These are phyloP conservation scores for Bradypodion ventrale DNA, from an alignment of 2,797 vertebrate genomes.

Conservation along the genomic window DNA sequence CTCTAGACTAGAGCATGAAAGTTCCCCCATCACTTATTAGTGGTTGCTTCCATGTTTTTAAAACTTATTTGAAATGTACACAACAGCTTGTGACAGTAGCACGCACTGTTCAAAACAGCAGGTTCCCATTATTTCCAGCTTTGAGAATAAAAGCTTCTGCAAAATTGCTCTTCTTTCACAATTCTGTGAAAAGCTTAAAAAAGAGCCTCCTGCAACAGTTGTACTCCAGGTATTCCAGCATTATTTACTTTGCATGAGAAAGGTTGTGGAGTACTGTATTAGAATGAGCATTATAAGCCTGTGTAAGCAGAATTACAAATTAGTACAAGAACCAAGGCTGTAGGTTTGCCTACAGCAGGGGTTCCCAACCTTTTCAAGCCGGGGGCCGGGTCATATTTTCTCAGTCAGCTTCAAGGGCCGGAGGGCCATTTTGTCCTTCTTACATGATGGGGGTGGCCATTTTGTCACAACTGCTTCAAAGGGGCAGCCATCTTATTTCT, in stretches of 20 bases:
- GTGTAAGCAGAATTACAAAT: neutral
- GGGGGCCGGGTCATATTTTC: too few relatives aligned
- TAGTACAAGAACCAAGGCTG: neutral
- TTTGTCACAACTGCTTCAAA: too few relatives aligned
- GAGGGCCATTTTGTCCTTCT: too few relatives aligned
- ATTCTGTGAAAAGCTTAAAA: accelerated
- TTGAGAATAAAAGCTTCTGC: neutral
- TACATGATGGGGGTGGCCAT: too few relatives aligned
- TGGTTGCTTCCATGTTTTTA: neutral
- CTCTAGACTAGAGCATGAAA: neutral
- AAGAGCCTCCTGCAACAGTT: neutral
- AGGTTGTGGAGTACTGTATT: too few relatives aligned
- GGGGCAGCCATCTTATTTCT: too few relatives aligned
- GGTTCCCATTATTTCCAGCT: neutral
- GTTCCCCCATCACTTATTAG: neutral
- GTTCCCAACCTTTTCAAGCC: too few relatives aligned
- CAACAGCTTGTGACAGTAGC: constrained; percentile 26
- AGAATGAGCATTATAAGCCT: neutral
- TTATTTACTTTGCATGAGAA: neutral
- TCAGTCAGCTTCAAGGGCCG: too few relatives aligned
- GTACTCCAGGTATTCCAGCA: accelerated
- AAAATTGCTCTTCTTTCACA: neutral
- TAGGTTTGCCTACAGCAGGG: neutral
- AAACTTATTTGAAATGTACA: neutral
- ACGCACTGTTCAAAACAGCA: constrained; percentile 27